A percentile compares a stretch with the other conserved stretches of the same genome.
phyloP scores from a whole-genome alignment of 2,797 vertebrate genomes.

The Poliocrania exsul region DNA sequence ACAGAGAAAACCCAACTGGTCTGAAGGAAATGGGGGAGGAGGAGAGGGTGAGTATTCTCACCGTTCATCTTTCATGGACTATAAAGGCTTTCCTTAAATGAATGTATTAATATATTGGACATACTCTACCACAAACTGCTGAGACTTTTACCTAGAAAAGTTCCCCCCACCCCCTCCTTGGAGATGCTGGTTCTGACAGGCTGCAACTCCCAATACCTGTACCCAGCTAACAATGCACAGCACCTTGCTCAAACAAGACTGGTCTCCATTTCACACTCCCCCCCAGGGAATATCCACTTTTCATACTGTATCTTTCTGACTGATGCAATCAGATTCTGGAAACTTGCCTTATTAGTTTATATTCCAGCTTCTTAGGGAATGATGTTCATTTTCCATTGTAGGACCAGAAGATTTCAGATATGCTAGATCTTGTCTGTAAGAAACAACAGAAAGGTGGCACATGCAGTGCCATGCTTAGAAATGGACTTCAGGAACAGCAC shows the following conservation, averaged over 20 bases:
- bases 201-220: constrained; percentile 34
- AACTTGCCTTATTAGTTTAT: constrained; percentile 54
- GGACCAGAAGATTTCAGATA: constrained; percentile 16
- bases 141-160: background rate
- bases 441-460: background rate
- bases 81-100: background rate
- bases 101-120: background rate
- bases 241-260: constrained; percentile 71
- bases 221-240: constrained; percentile 38
- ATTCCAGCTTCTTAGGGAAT: constrained; percentile 43
- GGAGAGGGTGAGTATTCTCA: background rate
- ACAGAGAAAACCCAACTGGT: background rate
- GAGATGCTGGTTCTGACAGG: constrained; percentile 58
- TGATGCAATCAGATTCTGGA: constrained; percentile 70
- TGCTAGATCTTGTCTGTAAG: constrained; percentile 47
- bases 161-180: background rate
- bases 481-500: background rate
- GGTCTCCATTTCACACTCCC: constrained; percentile 48
- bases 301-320: constrained; percentile 21
- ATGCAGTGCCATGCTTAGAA: background rate
- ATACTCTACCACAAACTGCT: background rate
- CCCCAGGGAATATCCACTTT: constrained; percentile 60
- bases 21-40: background rate
- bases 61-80: background rate
- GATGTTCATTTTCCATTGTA: constrained; percentile 61